Percentiles rank a stretch among this genome's conserved stretches.
Evolutionary conservation across 2,113 vertebrate species (phyloP).

Genomic region (Colossoma macropomum): DNA sequence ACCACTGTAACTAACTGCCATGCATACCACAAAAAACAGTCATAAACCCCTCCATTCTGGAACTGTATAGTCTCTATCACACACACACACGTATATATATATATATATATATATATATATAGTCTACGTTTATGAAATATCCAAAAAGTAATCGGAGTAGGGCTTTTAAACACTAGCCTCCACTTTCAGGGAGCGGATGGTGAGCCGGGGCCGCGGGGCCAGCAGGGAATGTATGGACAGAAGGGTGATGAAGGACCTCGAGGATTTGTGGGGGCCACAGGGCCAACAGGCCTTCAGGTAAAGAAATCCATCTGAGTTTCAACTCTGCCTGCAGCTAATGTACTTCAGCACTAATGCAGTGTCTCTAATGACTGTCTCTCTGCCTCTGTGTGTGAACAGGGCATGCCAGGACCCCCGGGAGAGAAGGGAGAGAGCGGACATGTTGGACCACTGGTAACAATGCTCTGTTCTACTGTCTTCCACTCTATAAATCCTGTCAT

Average conservation of each 20-base stretch:
- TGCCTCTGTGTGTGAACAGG: constrained; percentile 72
- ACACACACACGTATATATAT: no score
- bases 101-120: no score
- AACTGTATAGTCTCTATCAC: no score
- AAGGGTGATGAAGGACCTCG: constrained; percentile 90
- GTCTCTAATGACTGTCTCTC: constrained; percentile 15
- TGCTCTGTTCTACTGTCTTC: not conserved
- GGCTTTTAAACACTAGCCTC: not conserved
- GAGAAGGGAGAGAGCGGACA: constrained; percentile 92
- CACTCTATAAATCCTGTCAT: not conserved
- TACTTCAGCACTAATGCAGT: not conserved
- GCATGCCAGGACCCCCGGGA: constrained; percentile 88
- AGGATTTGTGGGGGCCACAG: constrained; percentile 82
- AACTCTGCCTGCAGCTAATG: not conserved
- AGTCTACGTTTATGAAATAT: no score
- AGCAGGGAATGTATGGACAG: constrained; percentile 88
- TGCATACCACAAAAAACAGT: no score
- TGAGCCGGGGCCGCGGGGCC: constrained; percentile 86
- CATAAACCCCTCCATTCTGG: no score
- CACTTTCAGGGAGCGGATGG: constrained; percentile 85
- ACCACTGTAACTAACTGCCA: no score
- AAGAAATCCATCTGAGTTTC: constrained; percentile 11
- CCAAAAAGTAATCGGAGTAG: not conserved
- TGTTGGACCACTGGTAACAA: constrained; percentile 86
- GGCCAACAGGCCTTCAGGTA: constrained; percentile 88